These are phyloP conservation scores for Campoplex nolae DNA, from an alignment of 2,888 invertebrate species.

Conservation along the genomic window DNA sequence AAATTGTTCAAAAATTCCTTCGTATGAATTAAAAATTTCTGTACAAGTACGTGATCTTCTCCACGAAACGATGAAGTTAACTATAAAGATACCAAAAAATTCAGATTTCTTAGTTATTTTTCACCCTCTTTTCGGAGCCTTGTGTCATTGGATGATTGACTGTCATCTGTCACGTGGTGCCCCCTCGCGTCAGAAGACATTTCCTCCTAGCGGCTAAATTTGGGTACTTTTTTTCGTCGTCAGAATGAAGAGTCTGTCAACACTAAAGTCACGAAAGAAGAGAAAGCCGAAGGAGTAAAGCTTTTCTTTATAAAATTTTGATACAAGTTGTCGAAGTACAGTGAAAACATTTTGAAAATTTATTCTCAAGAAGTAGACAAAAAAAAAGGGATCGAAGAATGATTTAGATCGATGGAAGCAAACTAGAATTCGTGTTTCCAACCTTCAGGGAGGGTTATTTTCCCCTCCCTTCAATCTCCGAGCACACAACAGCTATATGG, in stretches of 20 bases:
- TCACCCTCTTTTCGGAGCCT: background rate
- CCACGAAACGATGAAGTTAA: background rate
- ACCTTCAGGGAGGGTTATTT: constrained; percentile 2
- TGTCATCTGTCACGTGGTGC: constrained; percentile 51
- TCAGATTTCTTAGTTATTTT: background rate
- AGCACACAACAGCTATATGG: background rate
- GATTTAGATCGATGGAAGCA: background rate
- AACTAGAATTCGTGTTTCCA: constrained; percentile 7
- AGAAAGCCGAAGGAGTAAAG: background rate
- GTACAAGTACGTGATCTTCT: background rate
- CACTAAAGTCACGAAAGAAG: background rate
- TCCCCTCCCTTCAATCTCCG: background rate
- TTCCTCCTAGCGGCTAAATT: constrained; percentile 5
- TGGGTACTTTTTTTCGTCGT: background rate
- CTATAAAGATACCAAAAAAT: background rate
- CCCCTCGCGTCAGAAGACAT: constrained; percentile 19
- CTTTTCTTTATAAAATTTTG: background rate
- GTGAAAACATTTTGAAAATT: background rate
- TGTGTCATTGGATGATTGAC: constrained; percentile 25
- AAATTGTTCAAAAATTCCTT: background rate
- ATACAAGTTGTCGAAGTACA: background rate
- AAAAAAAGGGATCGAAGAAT: background rate
- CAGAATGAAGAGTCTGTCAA: constrained; percentile 5
- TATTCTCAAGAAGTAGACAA: background rate
- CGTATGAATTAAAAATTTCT: background rate